Conservation (phyloP, 2,888 invertebrate genomes). For the Rotaria socialis region DNA sequence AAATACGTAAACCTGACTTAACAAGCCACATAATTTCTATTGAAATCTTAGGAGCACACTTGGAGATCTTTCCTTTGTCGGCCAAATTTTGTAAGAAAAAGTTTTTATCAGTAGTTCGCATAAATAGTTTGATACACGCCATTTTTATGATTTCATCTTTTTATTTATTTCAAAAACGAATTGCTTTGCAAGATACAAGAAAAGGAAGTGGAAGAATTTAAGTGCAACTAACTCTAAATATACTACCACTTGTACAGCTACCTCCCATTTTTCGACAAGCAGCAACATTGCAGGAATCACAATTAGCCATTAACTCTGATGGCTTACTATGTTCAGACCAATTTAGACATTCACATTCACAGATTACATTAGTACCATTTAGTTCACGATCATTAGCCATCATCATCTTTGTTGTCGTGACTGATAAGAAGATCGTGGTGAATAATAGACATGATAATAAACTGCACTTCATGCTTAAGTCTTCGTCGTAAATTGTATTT, state of each 20-base stretch:
- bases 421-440: not conserved
- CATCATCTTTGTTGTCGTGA: not conserved
- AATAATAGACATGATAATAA: not conserved
- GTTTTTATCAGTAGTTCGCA: too few species aligned
- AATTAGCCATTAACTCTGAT: not conserved
- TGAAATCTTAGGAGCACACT: too few species aligned
- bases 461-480: constrained; percentile 1
- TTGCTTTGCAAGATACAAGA: too few species aligned
- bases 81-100: too few species aligned
- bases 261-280: constrained; percentile 16
- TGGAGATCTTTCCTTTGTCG: too few species aligned
- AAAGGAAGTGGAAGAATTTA: too few species aligned
- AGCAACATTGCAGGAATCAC: not conserved
- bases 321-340: constrained; percentile 11
- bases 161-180: too few species aligned
- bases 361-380: not conserved
- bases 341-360: not conserved
- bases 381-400: not conserved
- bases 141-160: too few species aligned
- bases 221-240: not conserved
- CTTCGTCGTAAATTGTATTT: not conserved
- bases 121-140: too few species aligned
- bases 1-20: too few species aligned
- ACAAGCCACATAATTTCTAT: too few species aligned
- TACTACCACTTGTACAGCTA: not conserved